Percentiles rank a stretch among this genome's conserved stretches.
Evolutionary conservation across 35 echinoderm and acorn worm genomes (phyloP).

Genomic region (Diadema setosum): DNA sequence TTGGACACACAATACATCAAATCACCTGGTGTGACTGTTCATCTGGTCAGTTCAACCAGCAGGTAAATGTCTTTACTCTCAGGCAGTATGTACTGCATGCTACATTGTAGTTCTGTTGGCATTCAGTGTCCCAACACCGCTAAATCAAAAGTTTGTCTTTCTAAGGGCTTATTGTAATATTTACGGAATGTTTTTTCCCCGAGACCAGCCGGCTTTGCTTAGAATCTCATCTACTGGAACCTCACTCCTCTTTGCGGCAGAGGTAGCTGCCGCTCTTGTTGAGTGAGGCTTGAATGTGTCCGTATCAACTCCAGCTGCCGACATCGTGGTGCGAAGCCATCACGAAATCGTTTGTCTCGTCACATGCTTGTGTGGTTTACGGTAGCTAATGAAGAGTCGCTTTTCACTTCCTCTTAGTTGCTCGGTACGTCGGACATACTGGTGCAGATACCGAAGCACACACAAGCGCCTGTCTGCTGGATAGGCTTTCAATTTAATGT

Average conservation of each 20-base stretch:
- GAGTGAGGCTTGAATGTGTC: slow-evolving; percentile 31
- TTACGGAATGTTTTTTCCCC: slow-evolving; percentile 16
- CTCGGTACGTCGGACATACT: slow-evolving; percentile 50
- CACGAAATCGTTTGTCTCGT: slow-evolving; percentile 21
- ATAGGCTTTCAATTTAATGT: slow-evolving; percentile 26
- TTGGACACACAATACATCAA: no score
- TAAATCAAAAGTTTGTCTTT: no score
- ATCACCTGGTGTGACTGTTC: no score
- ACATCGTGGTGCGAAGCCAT: slow-evolving; percentile 38
- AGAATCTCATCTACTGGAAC: slow-evolving; percentile 33
- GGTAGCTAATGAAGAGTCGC: slow-evolving; percentile 50
- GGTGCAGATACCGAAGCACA: slow-evolving; percentile 19
- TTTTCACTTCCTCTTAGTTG: slow-evolving; percentile 1
- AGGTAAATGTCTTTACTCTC: no score
- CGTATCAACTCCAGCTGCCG: slow-evolving; percentile 30
- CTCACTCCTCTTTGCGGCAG: neutral
- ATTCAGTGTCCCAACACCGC: no score
- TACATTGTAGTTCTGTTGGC: no score
- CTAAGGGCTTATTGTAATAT: neutral
- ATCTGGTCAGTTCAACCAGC: no score
- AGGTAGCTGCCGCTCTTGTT: slow-evolving; percentile 48
- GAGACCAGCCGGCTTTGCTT: slow-evolving; percentile 20
- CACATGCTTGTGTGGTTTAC: slow-evolving; percentile 35
- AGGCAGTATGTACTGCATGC: no score
- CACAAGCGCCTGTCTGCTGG: slow-evolving; percentile 49